phyloP scores from a whole-genome alignment of 1,140 invertebrate genomes.

The Sesamia nonagrioides region DNA sequence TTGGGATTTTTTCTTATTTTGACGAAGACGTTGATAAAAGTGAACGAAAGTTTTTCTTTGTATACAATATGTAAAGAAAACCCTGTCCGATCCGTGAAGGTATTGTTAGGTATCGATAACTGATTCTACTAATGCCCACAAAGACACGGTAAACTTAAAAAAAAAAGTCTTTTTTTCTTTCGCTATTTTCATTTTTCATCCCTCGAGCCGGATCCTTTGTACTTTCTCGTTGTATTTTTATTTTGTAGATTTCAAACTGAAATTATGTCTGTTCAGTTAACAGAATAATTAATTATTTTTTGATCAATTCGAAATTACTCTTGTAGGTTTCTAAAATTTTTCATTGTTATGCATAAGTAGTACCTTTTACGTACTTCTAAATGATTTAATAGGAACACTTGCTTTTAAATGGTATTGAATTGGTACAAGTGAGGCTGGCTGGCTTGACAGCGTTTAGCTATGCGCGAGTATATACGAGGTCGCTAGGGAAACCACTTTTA shows the following conservation, averaged over 20 bases:
- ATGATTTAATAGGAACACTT: conserved; percentile 5
- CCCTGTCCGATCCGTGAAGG: no score
- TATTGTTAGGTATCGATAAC: no score
- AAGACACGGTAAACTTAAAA: no score
- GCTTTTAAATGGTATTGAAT: conserved; percentile 49
- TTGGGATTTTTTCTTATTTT: neutral
- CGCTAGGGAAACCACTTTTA: neutral
- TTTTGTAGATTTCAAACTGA: no score
- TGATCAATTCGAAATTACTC: no score
- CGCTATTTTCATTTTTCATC: neutral
- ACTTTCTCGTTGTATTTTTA: no score
- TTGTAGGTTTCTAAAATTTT: no score
- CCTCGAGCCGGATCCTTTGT: neutral
- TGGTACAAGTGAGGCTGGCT: conserved; percentile 48
- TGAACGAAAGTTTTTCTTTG: neutral
- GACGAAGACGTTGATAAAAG: no score
- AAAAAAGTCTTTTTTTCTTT: neutral
- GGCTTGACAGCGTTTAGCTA: conserved; percentile 53
- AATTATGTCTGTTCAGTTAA: no score
- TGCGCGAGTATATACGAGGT: conserved; percentile 44
- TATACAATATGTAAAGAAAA: no score
- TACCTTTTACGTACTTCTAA: neutral
- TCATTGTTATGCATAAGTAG: neutral
- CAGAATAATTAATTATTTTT: no score
- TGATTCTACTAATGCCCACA: no score